Evolutionary conservation across 2,113 vertebrate species (phyloP).

Genomic region (Oreocharis arfaki): DNA sequence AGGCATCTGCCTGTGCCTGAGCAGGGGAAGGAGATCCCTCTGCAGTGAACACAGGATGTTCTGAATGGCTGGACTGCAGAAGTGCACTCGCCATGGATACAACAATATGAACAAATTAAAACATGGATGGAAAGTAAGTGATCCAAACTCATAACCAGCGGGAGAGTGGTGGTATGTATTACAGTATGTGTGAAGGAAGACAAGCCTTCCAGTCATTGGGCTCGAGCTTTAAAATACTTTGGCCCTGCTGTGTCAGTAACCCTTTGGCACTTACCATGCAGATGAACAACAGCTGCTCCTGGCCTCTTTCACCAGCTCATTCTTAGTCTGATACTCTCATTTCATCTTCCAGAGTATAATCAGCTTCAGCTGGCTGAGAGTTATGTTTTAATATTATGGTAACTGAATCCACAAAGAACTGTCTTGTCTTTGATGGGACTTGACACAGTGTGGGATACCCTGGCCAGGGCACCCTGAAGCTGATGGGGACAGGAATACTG

Average conservation of each 20-base stretch:
- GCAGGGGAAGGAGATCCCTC: neutral
- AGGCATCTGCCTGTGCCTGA: neutral
- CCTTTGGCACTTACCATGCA: neutral
- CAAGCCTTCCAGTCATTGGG: neutral
- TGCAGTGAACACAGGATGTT: fast-evolving
- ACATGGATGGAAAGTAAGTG: neutral
- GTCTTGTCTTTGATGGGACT: neutral
- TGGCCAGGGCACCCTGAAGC: neutral
- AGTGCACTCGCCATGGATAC: neutral
- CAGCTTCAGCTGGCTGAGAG: neutral
- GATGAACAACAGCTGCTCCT: neutral
- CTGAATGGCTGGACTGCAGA: neutral
- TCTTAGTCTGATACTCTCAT: neutral
- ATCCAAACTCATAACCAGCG: neutral
- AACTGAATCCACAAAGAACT: neutral
- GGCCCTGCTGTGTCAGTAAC: neutral
- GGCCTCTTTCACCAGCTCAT: neutral
- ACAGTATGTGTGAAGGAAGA: neutral
- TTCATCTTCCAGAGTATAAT: neutral
- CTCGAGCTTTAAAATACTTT: neutral
- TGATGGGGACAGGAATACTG: neutral
- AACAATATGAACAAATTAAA: neutral
- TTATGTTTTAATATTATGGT: neutral
- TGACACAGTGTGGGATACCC: neutral
- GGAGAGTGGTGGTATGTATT: neutral